Conservation (phyloP, 2,888 invertebrate genomes). For the Sipha maydis region DNA sequence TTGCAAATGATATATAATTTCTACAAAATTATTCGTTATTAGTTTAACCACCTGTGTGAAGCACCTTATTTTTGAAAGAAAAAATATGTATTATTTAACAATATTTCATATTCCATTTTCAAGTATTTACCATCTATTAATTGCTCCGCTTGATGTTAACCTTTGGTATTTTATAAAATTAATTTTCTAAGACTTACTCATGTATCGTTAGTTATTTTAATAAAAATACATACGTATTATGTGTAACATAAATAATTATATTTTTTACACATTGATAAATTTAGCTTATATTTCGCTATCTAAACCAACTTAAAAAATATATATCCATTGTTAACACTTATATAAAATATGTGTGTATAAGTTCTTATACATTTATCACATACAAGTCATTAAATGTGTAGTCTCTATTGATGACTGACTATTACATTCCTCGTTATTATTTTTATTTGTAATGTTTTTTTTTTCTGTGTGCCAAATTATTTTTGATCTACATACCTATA, state of each 20-base stretch:
- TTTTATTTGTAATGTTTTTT: constrained; percentile 1
- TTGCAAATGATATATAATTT: background rate
- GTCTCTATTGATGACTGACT: background rate
- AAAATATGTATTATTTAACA: background rate
- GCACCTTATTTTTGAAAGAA: background rate
- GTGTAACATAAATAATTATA: background rate
- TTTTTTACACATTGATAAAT: constrained; percentile 4
- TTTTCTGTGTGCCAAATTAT: constrained; percentile 44
- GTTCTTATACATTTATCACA: background rate
- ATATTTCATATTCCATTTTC: constrained; percentile 10
- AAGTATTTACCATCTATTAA: constrained; percentile 3
- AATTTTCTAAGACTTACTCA: background rate
- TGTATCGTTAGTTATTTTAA: background rate
- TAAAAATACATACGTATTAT: background rate
- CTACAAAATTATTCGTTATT: background rate
- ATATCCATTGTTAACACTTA: background rate
- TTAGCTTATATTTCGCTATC: constrained; percentile 20
- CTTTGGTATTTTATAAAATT: constrained; percentile 22
- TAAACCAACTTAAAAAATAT: background rate
- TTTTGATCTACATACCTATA: background rate
- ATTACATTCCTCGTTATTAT: constrained; percentile 10
- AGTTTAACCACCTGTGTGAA: background rate
- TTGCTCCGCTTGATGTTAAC: background rate
- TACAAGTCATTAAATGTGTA: constrained; percentile 1
- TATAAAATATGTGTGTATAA: constrained; percentile 16